phyloP scores from a whole-genome alignment of 2,113 vertebrate species.

The Silurus meridionalis region DNA sequence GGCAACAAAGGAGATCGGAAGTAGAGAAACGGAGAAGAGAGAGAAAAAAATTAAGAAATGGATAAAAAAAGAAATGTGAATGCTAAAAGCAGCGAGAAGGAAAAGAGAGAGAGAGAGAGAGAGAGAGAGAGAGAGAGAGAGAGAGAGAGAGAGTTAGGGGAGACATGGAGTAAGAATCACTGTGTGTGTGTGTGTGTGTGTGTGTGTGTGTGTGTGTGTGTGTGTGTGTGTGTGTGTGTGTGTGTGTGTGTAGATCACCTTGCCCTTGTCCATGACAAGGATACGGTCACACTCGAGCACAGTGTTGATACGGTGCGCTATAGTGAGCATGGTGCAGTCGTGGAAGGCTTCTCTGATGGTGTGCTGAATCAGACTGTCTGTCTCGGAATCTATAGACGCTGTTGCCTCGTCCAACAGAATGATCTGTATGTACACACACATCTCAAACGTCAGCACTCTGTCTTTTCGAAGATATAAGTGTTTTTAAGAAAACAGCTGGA shows the following conservation, averaged over 20 bases:
- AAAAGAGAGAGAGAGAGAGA: neutral
- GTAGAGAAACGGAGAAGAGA: neutral
- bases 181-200: neutral
- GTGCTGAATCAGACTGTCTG: slow-evolving; percentile 76
- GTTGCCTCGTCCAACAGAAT: slow-evolving; percentile 85
- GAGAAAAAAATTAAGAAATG: neutral
- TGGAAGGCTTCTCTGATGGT: slow-evolving; percentile 77
- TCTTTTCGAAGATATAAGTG: neutral
- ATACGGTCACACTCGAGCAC: slow-evolving; percentile 76
- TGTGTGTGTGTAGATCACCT: slow-evolving; percentile 64
- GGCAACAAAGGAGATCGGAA: neutral
- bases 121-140: no score
- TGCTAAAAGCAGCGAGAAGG: no score
- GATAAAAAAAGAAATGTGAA: neutral
- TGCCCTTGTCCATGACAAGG: slow-evolving; percentile 80
- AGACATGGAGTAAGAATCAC: neutral
- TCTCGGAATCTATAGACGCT: slow-evolving; percentile 83
- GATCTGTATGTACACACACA: slow-evolving; percentile 67
- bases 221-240: slow-evolving; percentile 7
- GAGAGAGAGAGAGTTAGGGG: neutral
- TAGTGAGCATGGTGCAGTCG: slow-evolving; percentile 80
- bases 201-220: neutral
- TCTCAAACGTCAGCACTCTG: neutral
- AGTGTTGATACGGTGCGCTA: slow-evolving; percentile 81
- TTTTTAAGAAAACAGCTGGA: neutral